A percentile compares a stretch with the other conserved stretches of the same genome.
These are phyloP conservation scores for Polypterus senegalus DNA, from an alignment of 2,113 vertebrate genomes.

Conservation along the genomic window DNA sequence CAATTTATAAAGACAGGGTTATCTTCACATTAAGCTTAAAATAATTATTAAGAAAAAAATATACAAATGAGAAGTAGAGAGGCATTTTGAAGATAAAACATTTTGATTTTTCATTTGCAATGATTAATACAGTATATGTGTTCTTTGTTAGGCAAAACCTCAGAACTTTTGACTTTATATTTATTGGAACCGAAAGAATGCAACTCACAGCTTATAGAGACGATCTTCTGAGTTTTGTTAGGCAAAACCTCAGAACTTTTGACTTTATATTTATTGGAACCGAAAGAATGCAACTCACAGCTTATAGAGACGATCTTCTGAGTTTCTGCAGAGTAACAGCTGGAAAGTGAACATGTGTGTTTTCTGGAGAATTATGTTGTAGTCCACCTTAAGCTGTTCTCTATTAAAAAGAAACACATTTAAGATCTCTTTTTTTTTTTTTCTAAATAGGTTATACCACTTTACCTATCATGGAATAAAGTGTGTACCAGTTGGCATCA, in stretches of 20 bases:
- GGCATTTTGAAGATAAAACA: too few species aligned
- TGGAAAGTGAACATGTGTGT: constrained; percentile 43
- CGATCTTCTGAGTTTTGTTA: constrained; percentile 33
- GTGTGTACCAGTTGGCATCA: too few species aligned
- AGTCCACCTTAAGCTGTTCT: constrained; percentile 45
- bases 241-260: too few species aligned
- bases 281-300: constrained; percentile 45
- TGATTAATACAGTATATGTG: too few species aligned
- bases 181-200: neutral
- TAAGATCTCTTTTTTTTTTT: too few species aligned
- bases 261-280: too few species aligned
- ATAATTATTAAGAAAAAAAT: neutral
- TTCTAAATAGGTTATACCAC: too few species aligned
- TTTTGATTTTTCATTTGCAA: too few species aligned
- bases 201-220: constrained; percentile 47
- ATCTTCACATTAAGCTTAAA: neutral
- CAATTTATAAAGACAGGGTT: neutral
- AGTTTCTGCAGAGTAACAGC: constrained; percentile 47
- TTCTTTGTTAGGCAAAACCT: too few species aligned
- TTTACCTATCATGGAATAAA: too few species aligned
- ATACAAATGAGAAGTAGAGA: too few species aligned
- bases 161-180: too few species aligned
- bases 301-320: constrained; percentile 30
- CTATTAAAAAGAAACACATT: constrained; percentile 33
- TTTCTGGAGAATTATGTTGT: constrained; percentile 44